phyloP scores from a whole-genome alignment of 1,140 invertebrate genomes.

The Panulirus ornatus region DNA sequence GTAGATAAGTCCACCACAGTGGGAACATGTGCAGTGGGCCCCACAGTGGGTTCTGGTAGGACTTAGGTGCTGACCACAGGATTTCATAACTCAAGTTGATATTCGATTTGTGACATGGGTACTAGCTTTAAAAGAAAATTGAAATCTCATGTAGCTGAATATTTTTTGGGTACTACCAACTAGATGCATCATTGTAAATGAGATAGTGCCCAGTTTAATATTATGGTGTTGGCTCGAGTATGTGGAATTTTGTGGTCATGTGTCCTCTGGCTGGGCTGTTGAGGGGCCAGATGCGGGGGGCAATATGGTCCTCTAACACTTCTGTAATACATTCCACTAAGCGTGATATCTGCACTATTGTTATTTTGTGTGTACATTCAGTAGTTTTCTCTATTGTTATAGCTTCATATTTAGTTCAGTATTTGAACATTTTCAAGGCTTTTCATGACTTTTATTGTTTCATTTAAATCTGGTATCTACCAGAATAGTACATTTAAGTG shows the following conservation, averaged over 20 bases:
- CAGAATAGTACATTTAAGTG: constrained; percentile 64
- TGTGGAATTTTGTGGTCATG: constrained; percentile 46
- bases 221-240: constrained; percentile 11
- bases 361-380: constrained; percentile 73
- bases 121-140: too few species aligned
- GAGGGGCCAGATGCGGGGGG: constrained; percentile 57
- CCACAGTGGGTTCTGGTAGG: constrained; percentile 46
- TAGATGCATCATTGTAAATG: background rate
- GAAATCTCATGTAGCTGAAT: too few species aligned
- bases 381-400: constrained; percentile 73
- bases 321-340: constrained; percentile 73
- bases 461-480: constrained; percentile 59
- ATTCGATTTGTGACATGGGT: too few species aligned
- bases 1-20: constrained; percentile 47
- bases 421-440: constrained; percentile 72
- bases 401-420: constrained; percentile 72
- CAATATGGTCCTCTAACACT: constrained; percentile 63
- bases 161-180: background rate
- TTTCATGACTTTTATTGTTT: constrained; percentile 57
- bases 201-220: too few species aligned
- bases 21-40: constrained; percentile 64
- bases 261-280: constrained; percentile 57
- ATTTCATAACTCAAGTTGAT: constrained; percentile 39
- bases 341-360: constrained; percentile 72
- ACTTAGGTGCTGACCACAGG: constrained; percentile 61